Evolutionary conservation across 2,113 vertebrate genomes (phyloP), one percentile per base, ranked within the genome.

Genomic region (Vireo altiloquus): DNA sequence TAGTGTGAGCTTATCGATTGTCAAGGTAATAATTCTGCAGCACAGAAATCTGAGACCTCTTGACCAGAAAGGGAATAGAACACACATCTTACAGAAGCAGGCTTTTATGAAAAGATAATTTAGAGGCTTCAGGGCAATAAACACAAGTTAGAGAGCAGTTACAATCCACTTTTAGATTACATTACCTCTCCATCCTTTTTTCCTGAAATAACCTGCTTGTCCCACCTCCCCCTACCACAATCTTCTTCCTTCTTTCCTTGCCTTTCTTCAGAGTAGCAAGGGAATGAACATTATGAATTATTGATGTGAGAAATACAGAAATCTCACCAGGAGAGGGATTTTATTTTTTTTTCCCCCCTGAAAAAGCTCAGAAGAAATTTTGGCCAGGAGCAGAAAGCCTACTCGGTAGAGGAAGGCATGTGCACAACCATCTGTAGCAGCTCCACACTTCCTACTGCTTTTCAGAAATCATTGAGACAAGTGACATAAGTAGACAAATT

Each of bases 31-130:
- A 82, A 77, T 71, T 50, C 83, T 24, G 50, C 88, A 52, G 69
- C 42, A 52, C 27, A 70, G 86, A 96, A 96, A 95, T 79, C 53
- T 44, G 64, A 96, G 75, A 90, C 80, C 75, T 86, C 81, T 91
- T 94, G 78, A 91, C 71, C 85, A 87, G 86, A 79, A 64, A 69
- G 59, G 64, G 78, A 88, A 81, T 18, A 80, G 66, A 95, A 95
- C 72, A 85, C 63, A 33, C 14, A 4, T 86, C 82, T 91, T 68
- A 64, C 30, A 71, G 66, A 91, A 95, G 53, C 72, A 72, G 35
- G 74, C 71, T 87, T 87, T 94, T 89, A 77, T 83, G 57, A 56
- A 85, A 92, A 90, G 66, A 86, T 91, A 82, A 95, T 91, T 91
- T 88, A 95, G 88, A 92, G 52, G 46, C 66, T 95, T 77, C 66